Evolutionary conservation across 35 echinoderm and acorn worm genomes (phyloP).

Genomic region (Amphiura filiformis): DNA sequence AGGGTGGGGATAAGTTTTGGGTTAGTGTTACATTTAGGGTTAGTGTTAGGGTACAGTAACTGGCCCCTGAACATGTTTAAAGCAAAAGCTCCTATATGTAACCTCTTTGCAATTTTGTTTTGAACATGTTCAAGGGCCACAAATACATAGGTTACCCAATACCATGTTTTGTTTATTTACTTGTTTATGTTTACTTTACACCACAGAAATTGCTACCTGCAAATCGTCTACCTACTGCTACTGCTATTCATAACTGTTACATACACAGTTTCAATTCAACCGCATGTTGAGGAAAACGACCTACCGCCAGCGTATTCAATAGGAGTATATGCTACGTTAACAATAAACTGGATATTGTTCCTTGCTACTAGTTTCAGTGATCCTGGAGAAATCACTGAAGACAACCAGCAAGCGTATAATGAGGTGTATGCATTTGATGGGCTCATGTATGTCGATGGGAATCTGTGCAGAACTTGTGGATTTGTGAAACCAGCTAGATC

Average conservation of each 20-base stretch:
- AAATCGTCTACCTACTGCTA: slow-evolving; percentile 66
- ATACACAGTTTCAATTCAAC: slow-evolving; percentile 34
- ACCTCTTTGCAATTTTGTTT: too few species aligned
- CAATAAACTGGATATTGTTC: slow-evolving; percentile 50
- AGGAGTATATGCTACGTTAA: slow-evolving; percentile 37
- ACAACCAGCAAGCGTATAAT: slow-evolving; percentile 11
- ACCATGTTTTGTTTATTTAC: too few species aligned
- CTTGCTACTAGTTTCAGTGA: slow-evolving; percentile 45
- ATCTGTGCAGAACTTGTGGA: slow-evolving; percentile 53
- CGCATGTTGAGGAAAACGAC: slow-evolving; percentile 1
- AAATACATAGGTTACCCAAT: too few species aligned
- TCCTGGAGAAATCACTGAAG: slow-evolving; percentile 62
- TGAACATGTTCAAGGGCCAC: too few species aligned
- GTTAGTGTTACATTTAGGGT: too few species aligned
- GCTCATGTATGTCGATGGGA: slow-evolving; percentile 38
- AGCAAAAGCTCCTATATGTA: too few species aligned
- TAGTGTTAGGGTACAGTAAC: too few species aligned
- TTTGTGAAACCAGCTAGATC: slow-evolving; percentile 81
- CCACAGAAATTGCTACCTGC: slow-evolving; percentile 58
- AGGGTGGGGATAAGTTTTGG: too few species aligned
- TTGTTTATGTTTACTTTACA: too few species aligned
- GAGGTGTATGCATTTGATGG: slow-evolving; percentile 54
- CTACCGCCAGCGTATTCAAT: not conserved
- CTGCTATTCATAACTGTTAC: slow-evolving; percentile 14
- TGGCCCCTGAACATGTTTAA: too few species aligned